A percentile compares a stretch with the other conserved stretches of the same genome.
Evolutionary conservation across 2,113 vertebrate genomes (phyloP).

Genomic region (Phalacrocorax aristotelis): DNA sequence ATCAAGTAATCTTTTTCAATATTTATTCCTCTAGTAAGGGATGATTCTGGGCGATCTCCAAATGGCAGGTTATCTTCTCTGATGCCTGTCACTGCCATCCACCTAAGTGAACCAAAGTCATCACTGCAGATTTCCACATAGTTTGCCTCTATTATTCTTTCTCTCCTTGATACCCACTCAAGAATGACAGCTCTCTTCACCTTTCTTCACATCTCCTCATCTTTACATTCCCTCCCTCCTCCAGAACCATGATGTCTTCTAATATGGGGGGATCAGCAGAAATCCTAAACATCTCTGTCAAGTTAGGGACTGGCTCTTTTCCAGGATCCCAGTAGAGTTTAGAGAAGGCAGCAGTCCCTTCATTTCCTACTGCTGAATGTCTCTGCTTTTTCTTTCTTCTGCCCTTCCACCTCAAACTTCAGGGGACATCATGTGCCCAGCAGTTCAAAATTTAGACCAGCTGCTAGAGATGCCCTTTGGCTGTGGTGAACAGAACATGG

Average conservation of each 20-base stretch:
- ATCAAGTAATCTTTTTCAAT: not conserved
- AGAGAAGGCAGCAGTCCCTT: not conserved
- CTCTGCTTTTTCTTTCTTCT: not conserved
- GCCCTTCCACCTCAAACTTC: not conserved
- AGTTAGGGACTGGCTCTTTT: not conserved
- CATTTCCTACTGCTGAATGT: not conserved
- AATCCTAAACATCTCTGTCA: not conserved
- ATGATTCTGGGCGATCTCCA: not conserved
- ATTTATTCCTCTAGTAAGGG: not conserved
- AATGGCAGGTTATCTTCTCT: not conserved
- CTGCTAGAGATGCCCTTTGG: conserved; percentile 80
- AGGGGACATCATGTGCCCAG: conserved; percentile 86
- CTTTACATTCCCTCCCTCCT: not conserved
- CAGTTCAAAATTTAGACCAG: conserved; percentile 77
- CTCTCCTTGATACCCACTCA: not conserved
- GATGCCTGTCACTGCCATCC: not conserved
- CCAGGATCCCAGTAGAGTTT: not conserved
- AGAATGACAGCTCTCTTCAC: not conserved
- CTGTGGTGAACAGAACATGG: conserved; percentile 88
- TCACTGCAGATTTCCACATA: not conserved
- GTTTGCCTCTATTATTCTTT: not conserved
- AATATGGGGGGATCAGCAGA: not conserved
- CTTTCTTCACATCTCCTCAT: not conserved
- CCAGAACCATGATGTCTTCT: not conserved
- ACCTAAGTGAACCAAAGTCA: not conserved